Percentiles rank a stretch among this genome's conserved stretches.
Evolutionary conservation across 1,140 invertebrate genomes (phyloP).

Genomic region (Aporrectodea caliginosa): DNA sequence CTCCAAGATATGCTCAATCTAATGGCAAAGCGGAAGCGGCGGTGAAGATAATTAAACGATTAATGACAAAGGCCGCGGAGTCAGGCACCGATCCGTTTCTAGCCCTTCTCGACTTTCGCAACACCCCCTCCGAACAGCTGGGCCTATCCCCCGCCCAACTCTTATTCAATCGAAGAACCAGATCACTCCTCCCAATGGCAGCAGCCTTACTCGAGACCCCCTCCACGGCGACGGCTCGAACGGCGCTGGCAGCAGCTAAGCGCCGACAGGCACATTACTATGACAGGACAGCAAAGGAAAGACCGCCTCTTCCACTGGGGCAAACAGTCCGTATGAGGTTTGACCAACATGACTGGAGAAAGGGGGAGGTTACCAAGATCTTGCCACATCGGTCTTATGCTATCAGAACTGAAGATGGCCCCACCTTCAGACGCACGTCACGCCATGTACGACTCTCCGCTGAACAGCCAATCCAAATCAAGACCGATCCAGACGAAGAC

Average conservation of each 20-base stretch:
- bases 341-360: background rate
- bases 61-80: conserved; percentile 5
- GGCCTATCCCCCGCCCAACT: conserved; percentile 6
- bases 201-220: background rate
- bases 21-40: conserved; percentile 20
- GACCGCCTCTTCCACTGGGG: background rate
- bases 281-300: background rate
- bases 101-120: conserved; percentile 29
- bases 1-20: background rate
- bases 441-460: background rate
- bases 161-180: background rate
- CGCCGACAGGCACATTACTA: background rate
- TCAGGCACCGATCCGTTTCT: conserved; percentile 24
- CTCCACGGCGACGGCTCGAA: background rate
- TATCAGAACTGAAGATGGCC: background rate
- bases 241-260: background rate
- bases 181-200: background rate
- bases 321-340: background rate
- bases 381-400: background rate
- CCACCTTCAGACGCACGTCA: background rate
- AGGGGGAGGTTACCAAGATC: background rate
- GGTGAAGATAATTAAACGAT: conserved; percentile 6
- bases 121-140: conserved; percentile 26
- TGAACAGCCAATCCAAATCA: background rate
- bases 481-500: no score